Conservation (phyloP, 2,888 invertebrate species). For the Apotomis turbidana region DNA sequence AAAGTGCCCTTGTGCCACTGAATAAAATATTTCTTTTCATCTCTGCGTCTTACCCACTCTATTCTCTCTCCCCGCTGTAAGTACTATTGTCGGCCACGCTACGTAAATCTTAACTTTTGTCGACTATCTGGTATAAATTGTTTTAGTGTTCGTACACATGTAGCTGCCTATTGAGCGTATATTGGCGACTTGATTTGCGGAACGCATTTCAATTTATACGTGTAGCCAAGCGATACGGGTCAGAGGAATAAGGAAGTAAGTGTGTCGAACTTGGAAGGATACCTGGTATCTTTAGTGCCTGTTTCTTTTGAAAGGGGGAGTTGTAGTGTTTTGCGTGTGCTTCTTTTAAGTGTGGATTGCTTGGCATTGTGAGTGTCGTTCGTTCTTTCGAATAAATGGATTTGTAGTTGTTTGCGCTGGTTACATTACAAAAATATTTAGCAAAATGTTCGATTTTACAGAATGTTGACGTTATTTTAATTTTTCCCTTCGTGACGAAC, state of each 20-base stretch:
- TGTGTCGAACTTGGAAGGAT: neutral
- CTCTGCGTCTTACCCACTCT: slow-evolving; percentile 43
- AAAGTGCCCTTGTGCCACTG: too few relatives aligned
- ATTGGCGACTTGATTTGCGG: slow-evolving; percentile 66
- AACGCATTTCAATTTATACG: slow-evolving; percentile 74
- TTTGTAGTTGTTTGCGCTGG: neutral
- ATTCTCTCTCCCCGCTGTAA: slow-evolving; percentile 44
- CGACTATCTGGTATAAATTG: slow-evolving; percentile 72
- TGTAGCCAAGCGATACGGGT: slow-evolving; percentile 47
- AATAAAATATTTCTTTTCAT: too few relatives aligned
- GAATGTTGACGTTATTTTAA: too few relatives aligned
- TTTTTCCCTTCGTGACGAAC: too few relatives aligned
- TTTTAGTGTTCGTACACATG: slow-evolving; percentile 65
- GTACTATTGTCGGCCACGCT: slow-evolving; percentile 55
- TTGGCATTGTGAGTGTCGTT: slow-evolving; percentile 2
- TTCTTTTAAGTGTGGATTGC: slow-evolving; percentile 20
- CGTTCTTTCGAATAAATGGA: neutral
- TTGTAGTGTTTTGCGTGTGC: slow-evolving; percentile 25
- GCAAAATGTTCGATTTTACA: too few relatives aligned
- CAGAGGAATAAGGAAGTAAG: neutral
- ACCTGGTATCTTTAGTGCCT: too few relatives aligned
- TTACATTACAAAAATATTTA: too few relatives aligned
- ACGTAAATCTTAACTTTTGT: slow-evolving; percentile 77
- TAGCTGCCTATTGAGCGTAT: slow-evolving; percentile 64
- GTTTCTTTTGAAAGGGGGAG: neutral